phyloP scores from a whole-genome alignment of 2,113 vertebrate genomes.

The Reinhardtius hippoglossoides region DNA sequence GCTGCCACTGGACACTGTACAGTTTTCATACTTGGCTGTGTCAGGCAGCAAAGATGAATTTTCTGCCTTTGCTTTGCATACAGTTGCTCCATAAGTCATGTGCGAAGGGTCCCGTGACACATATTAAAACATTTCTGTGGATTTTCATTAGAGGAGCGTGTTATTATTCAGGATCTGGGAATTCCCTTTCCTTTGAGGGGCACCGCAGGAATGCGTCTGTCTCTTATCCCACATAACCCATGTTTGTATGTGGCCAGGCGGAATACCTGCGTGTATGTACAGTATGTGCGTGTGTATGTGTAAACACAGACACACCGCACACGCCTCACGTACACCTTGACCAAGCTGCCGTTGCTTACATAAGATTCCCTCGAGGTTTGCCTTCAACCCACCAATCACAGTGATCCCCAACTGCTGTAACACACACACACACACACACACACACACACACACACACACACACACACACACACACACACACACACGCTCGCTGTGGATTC shows the following conservation, averaged over 20 bases:
- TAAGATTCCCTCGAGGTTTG: constrained; percentile 63
- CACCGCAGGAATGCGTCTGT: constrained; percentile 90
- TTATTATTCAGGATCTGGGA: constrained; percentile 78
- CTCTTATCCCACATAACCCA: constrained; percentile 77
- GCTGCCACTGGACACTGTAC: constrained; percentile 15
- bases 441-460: constrained; percentile 18
- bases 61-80: constrained; percentile 34
- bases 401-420: constrained; percentile 9
- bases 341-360: constrained; percentile 82
- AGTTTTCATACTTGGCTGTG: constrained; percentile 33
- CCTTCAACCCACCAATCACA: constrained; percentile 47
- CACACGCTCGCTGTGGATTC: constrained; percentile 19
- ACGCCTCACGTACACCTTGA: constrained; percentile 66
- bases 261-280: constrained; percentile 55
- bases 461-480: constrained; percentile 28
- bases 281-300: constrained; percentile 31
- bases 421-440: constrained; percentile 34
- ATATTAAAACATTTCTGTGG: constrained; percentile 78
- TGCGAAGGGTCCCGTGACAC: constrained; percentile 60
- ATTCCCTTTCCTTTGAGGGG: constrained; percentile 85
- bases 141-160: constrained; percentile 72
- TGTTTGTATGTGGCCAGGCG: constrained; percentile 69
- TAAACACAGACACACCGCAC: constrained; percentile 49
- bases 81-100: constrained; percentile 46
- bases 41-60: constrained; percentile 55